These are phyloP conservation scores for Daubentonia madagascariensis DNA, from an alignment of 2,113 vertebrate species.

Conservation along the genomic window DNA sequence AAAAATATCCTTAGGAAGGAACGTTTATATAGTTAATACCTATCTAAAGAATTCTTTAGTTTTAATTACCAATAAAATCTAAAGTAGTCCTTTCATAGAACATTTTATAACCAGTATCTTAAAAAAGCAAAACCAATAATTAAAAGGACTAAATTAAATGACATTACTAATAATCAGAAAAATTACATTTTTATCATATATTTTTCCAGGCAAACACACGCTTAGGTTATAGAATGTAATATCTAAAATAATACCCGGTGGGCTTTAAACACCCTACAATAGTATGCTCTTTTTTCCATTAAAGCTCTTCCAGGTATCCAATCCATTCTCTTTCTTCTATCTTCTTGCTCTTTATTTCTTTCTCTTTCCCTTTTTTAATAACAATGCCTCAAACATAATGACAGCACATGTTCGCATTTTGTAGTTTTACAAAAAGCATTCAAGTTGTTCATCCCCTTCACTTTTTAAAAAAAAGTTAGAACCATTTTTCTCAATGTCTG, in stretches of 20 bases:
- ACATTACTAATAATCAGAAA: background rate
- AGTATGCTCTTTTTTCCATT: background rate
- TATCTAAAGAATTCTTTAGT: slow-evolving; percentile 25
- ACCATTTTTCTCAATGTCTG: background rate
- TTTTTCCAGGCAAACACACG: background rate
- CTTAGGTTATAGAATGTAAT: background rate
- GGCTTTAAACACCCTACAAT: background rate
- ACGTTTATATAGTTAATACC: background rate
- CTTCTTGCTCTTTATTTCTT: background rate
- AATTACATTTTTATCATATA: background rate
- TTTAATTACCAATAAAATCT: slow-evolving; percentile 42
- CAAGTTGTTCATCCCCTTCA: background rate
- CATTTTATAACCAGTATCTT: background rate
- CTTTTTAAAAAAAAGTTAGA: slow-evolving; percentile 14
- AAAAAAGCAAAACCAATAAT: background rate
- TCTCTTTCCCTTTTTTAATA: background rate
- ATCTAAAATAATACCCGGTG: slow-evolving; percentile 13
- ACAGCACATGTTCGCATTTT: background rate
- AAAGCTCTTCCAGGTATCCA: background rate
- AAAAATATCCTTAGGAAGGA: slow-evolving; percentile 27
- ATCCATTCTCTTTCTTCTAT: background rate
- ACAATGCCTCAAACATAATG: background rate
- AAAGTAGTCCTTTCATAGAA: slow-evolving; percentile 7
- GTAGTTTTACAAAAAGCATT: slow-evolving; percentile 19
- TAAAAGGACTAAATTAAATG: background rate